These are phyloP conservation scores for Leptobrachium leishanense DNA, from an alignment of 2,113 vertebrate genomes.

Conservation along the genomic window DNA sequence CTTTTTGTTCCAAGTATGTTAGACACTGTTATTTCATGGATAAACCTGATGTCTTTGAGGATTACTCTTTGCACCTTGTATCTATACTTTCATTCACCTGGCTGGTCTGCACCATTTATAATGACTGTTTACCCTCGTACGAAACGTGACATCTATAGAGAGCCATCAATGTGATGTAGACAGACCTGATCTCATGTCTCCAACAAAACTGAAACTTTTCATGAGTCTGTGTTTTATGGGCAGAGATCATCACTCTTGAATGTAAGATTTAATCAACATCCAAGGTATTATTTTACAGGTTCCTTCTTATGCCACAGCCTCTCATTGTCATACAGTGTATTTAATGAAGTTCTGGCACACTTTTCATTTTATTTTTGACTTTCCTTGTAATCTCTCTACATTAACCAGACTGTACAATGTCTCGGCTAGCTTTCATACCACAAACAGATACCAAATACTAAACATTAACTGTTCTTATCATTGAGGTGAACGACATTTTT, in stretches of 20 bases:
- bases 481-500: constrained; percentile 10
- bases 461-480: constrained; percentile 40
- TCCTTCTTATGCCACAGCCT: background rate
- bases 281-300: too few relatives aligned
- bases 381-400: background rate
- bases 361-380: too few relatives aligned
- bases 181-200: background rate
- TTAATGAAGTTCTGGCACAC: background rate
- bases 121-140: background rate
- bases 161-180: constrained; percentile 9
- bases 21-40: background rate
- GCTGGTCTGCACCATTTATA: background rate
- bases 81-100: too few relatives aligned
- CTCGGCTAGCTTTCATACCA: background rate
- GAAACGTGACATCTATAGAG: background rate
- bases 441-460: constrained; percentile 24
- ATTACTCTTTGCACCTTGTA: background rate
- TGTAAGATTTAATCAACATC: too few relatives aligned
- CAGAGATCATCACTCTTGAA: constrained; percentile 5
- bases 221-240: background rate
- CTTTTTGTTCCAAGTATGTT: background rate
- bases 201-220: constrained; percentile 1
- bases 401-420: background rate
- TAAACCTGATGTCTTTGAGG: background rate
- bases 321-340: background rate